Percentiles rank a stretch among this genome's conserved stretches.
Conservation (phyloP, 2,888 invertebrate species). For the Tubulanus polymorphus region DNA sequence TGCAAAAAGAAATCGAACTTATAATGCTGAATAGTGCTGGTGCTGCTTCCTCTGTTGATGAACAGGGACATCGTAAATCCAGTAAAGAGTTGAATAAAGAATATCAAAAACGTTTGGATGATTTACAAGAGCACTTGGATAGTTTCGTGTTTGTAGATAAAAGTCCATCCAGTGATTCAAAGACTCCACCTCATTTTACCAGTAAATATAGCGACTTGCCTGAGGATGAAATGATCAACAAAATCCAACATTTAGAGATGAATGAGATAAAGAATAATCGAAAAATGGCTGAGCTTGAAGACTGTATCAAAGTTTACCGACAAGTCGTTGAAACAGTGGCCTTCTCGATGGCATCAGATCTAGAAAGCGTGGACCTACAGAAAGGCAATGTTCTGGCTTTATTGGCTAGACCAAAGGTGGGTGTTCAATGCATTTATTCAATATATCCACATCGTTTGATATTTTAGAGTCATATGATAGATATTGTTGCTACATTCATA, state of each 20-base stretch:
- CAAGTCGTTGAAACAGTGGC: slow-evolving; percentile 19
- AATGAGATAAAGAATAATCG: slow-evolving; percentile 15
- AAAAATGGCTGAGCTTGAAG: slow-evolving; percentile 14
- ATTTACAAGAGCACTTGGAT: neutral
- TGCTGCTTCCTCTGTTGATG: neutral
- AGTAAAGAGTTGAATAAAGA: too few species aligned
- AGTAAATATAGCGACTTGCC: neutral
- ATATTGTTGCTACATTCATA: too few species aligned
- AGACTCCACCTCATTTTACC: too few species aligned
- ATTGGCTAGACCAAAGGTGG: too few species aligned
- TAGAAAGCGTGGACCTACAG: slow-evolving; percentile 5
- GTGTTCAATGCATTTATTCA: too few species aligned
- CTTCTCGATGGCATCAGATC: slow-evolving; percentile 20
- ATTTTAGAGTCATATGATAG: too few species aligned
- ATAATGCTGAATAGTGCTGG: neutral
- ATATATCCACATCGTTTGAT: too few species aligned
- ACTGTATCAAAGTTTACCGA: slow-evolving; percentile 16
- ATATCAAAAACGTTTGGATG: neutral
- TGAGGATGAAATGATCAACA: slow-evolving; percentile 11
- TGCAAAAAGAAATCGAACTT: neutral
- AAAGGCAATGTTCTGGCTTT: too few species aligned
- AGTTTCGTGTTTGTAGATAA: neutral
- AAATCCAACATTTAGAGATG: slow-evolving; percentile 17
- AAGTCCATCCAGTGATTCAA: neutral
- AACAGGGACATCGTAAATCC: neutral